These are phyloP conservation scores for Pseudocheirus occidentalis DNA, from an alignment of 2,797 vertebrate species.

Conservation along the genomic window DNA sequence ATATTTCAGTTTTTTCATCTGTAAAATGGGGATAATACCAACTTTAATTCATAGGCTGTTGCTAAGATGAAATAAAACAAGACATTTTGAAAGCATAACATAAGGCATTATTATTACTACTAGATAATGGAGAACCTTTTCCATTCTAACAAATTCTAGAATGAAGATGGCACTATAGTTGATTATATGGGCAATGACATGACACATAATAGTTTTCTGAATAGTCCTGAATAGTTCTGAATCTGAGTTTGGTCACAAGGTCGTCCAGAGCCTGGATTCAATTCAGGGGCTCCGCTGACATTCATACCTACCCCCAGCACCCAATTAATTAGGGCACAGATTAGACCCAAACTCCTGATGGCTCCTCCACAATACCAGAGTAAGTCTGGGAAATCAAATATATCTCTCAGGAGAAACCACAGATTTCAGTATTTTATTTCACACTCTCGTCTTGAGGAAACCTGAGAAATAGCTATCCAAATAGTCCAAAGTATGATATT, in stretches of 20 bases:
- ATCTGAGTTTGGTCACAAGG: conserved; percentile 19
- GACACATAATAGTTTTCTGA: conserved; percentile 7
- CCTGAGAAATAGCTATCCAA: too few species aligned
- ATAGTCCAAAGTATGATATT: too few species aligned
- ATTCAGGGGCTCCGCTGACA: conserved; percentile 40
- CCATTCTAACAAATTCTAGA: conserved; percentile 17
- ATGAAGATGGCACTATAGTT: conserved; percentile 23
- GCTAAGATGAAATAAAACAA: conserved; percentile 21
- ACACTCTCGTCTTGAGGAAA: background rate
- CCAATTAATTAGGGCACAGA: background rate
- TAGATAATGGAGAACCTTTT: conserved; percentile 41
- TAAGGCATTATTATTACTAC: conserved; percentile 10
- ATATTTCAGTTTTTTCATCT: conserved; percentile 13
- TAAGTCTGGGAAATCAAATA: background rate
- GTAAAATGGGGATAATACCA: background rate
- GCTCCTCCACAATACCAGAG: background rate
- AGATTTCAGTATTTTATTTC: background rate
- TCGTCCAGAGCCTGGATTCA: conserved; percentile 25
- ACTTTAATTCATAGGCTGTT: background rate
- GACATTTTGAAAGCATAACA: background rate
- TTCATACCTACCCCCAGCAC: background rate
- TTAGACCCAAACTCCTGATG: background rate
- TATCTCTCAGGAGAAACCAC: background rate
- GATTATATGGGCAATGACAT: background rate
- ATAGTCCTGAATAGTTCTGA: too few species aligned